Evolutionary conservation across 2,113 vertebrate species (phyloP), one percentile per base, ranked within the genome.

Genomic region (Dipodomys spectabilis): DNA sequence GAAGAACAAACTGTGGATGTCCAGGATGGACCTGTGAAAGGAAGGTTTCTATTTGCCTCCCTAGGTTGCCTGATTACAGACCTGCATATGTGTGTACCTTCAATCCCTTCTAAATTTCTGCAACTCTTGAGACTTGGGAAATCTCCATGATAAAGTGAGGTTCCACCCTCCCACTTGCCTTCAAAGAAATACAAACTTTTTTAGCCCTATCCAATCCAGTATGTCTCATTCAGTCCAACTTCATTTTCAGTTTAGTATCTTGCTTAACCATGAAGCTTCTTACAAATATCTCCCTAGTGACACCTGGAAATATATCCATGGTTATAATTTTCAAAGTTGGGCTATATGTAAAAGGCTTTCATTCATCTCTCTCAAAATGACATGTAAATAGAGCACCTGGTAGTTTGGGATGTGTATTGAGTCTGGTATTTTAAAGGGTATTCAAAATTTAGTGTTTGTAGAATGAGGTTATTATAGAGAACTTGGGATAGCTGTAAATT

Each of bases 401-500:
- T 45, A 79, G 30, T 93, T 92, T 35, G 57, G 35, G 80, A 75
- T 86, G 53, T n/a, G 35, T 91, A 91, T 92, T 73, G 92, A 88
- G 77, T 94, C 81, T 93, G 77, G 8, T 7, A 90, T 94, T 92
- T 92, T 60, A n/a, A 88, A 95, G 92, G 60, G 88, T 95, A 88
- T 96, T 97, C 93, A 96, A 96, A 96, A 83, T 96, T 97, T 94
- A 94, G 93, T 97, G 95, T 96, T 96, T 97, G 68, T 95, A 62
- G 91, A 93, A 91, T 97, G 92, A 93, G 77, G 79, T 96, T 96
- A 94, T 97, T 95, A 90, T 78, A 57, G 93, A 94, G 88, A 82
- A 72, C 86, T 80, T 23, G 1, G 68, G 82, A 49, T 88, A 19
- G 88, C 86, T 91, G 20, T 93, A 95, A 95, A 96, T 96, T 93